phyloP scores from a whole-genome alignment of 2,113 vertebrate genomes.

The Boulengeromyrus knoepffleri region DNA sequence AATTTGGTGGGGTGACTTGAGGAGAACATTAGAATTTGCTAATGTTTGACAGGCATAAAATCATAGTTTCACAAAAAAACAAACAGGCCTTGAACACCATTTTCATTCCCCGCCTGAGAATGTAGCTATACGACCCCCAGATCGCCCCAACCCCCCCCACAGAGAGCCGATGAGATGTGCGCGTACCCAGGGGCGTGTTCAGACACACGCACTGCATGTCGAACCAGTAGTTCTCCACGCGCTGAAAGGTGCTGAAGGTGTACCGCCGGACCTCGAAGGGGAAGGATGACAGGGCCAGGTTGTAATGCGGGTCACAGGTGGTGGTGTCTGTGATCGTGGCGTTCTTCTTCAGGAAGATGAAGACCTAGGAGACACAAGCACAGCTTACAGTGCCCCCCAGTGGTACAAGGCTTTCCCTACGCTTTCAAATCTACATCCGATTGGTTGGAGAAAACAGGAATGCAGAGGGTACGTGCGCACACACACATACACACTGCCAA shows the following conservation, averaged over 20 bases:
- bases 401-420: not conserved
- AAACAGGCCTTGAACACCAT: not conserved
- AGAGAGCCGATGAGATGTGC: not conserved
- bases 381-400: not conserved
- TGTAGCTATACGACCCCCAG: not conserved
- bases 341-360: conserved; percentile 74
- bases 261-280: conserved; percentile 77
- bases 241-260: conserved; percentile 63
- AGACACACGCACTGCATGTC: conserved; percentile 93
- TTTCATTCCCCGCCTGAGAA: not conserved
- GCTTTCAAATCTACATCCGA: not conserved
- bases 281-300: conserved; percentile 70
- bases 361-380: conserved; percentile 58
- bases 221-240: conserved; percentile 91
- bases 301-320: conserved; percentile 86
- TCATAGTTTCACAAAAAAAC: not conserved
- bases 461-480: not conserved
- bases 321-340: conserved; percentile 83
- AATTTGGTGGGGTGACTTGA: not conserved
- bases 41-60: not conserved
- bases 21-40: not conserved
- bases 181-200: conserved; percentile 81
- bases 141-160: not conserved
- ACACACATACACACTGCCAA: not conserved
- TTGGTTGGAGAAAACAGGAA: not conserved